Base-by-base conservation (phyloP, 2,113 vertebrate species). In the Ptyas mucosa region DNA sequence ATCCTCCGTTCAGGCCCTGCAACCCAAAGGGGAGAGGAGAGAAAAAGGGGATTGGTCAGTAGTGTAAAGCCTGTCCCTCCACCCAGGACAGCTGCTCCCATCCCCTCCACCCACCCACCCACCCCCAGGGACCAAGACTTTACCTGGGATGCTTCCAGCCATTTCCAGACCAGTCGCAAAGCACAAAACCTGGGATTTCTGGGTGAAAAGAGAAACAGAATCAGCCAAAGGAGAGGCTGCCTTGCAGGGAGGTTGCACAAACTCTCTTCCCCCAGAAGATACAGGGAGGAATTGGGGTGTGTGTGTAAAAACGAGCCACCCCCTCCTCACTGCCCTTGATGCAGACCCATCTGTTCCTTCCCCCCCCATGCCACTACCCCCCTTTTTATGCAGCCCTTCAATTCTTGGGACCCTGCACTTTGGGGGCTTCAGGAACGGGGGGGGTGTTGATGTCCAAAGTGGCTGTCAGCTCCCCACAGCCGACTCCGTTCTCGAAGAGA, bases 271-370 rank as follows among this genome's bases (percentile, higher is more conserved):
- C 24, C 3, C 8, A 5, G 24, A 29, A 11, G 23, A 29, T 3
- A 29, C 61, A 64, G 61, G 61, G 26, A 5, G 61, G 10, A n/a
- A 29, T 64, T 12, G 26, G 10, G 4, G 10, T 3, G 52, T 12
- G 3, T 9, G 8, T 2, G 8, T 0, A 26, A 11, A 61, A 9
- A 24, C 0, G 2, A 8, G 24, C 24, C 58, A 61, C 2, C 24
- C 9, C 58, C 58, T 10, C 58, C 58, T 3, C 61, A 55, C 54
- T 55, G 54, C 1, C 54, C 54, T 55, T 5, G 18, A 20, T 1
- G 18, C 15, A 2, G 14, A 55, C 54, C 54, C 54, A 18, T 55
- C 15, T 18, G 54, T 18, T 18, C 53, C 15, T 54, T 5, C 18
- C 15, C 18, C 14, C 2, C 15, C 54, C 54, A 55, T 4, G 6